A percentile compares a stretch with the other conserved stretches of the same genome.
phyloP scores from a whole-genome alignment of 2,797 vertebrate species.

The Gorsachius magnificus region DNA sequence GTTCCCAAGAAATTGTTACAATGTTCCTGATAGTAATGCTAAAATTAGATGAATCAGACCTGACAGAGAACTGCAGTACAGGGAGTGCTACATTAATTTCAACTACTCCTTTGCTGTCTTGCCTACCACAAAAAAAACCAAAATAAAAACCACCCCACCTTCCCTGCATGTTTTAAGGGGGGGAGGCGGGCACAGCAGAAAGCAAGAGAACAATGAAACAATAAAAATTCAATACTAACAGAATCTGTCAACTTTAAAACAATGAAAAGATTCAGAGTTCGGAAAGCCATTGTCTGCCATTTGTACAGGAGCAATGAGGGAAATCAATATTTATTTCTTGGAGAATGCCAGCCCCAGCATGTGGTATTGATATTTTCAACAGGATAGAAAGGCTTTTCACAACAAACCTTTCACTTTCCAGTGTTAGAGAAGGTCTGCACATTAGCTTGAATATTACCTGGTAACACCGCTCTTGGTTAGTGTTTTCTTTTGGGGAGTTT shows the following conservation, averaged over 20 bases:
- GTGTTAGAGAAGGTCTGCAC: not conserved
- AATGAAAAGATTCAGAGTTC: slow-evolving; percentile 58
- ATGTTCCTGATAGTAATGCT: not conserved
- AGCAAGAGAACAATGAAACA: slow-evolving; percentile 13
- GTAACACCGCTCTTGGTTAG: not conserved
- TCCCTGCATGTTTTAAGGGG: not conserved
- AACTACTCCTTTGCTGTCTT: not conserved
- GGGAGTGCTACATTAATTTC: slow-evolving; percentile 25
- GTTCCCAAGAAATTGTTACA: not conserved
- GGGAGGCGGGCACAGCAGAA: not conserved
- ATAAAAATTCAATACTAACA: slow-evolving; percentile 45
- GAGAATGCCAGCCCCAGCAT: slow-evolving; percentile 8
- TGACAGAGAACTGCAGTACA: not conserved
- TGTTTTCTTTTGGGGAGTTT: not conserved
- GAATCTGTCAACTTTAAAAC: slow-evolving; percentile 51
- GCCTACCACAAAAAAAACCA: not conserved
- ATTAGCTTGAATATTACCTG: slow-evolving; percentile 2
- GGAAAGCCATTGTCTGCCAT: slow-evolving; percentile 25
- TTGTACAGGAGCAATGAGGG: slow-evolving; percentile 21
- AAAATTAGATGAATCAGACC: slow-evolving; percentile 31
- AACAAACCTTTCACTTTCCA: slow-evolving; percentile 34
- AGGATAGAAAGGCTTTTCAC: slow-evolving; percentile 50
- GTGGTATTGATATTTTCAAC: slow-evolving; percentile 68
- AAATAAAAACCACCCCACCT: not conserved
- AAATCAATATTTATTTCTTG: slow-evolving; percentile 75